Evolutionary conservation across 2,113 vertebrate genomes (phyloP).

Genomic region (Paralichthys olivaceus): DNA sequence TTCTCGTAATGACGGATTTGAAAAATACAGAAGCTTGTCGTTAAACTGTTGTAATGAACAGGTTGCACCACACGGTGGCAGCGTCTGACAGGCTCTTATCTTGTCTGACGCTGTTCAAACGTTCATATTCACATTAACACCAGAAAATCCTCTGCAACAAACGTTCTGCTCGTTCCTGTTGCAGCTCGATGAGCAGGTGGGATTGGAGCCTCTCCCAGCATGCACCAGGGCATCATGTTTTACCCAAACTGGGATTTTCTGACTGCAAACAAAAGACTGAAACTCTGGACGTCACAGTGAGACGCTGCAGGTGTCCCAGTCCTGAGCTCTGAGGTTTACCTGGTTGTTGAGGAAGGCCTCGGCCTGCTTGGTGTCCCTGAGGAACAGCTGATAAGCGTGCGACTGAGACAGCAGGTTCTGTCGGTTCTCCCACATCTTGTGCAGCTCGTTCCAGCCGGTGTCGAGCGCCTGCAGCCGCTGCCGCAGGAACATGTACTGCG

Average conservation of each 20-base stretch:
- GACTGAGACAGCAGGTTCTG: constrained; percentile 97
- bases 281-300: no score
- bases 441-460: constrained; percentile 98
- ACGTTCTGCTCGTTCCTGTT: no score
- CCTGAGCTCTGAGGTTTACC: constrained; percentile 71
- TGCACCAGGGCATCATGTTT: no score
- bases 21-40: background rate
- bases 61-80: constrained; percentile 40
- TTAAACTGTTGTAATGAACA: background rate
- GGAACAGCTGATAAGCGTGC: constrained; percentile 96
- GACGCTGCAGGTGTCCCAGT: no score
- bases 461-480: constrained; percentile 97
- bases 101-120: background rate
- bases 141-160: no score
- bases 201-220: no score
- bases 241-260: no score
- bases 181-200: no score
- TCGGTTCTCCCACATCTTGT: constrained; percentile 99
- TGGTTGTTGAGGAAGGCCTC: constrained; percentile 99
- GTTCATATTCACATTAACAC: background rate
- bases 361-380: constrained; percentile 97
- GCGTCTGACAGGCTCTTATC: background rate
- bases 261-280: no score
- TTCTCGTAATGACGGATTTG: background rate
- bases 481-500: constrained; percentile 99